phyloP scores from a whole-genome alignment of 64 coral and sea anemone genomes.

The Montipora cactus region DNA sequence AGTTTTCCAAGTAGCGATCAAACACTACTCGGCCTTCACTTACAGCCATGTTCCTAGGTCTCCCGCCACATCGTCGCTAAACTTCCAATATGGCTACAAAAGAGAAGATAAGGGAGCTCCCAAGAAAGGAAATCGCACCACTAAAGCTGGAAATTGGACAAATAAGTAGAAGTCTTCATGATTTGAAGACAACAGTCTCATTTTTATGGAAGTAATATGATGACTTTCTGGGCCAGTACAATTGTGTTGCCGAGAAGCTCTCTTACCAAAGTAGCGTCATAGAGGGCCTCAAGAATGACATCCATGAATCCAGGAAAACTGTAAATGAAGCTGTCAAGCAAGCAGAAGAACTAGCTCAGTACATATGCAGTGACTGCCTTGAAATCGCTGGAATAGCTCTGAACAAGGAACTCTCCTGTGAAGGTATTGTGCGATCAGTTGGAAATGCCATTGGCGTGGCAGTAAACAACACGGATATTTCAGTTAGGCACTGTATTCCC shows the following conservation, averaged over 20 bases:
- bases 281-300: background rate
- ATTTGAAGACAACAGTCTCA: slow-evolving; percentile 12
- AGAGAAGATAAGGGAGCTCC: slow-evolving; percentile 12
- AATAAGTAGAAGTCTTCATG: slow-evolving; percentile 2
- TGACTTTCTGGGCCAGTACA: background rate
- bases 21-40: slow-evolving; percentile 24
- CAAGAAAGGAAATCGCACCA: slow-evolving; percentile 5
- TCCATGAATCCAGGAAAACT: background rate
- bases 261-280: background rate
- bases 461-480: slow-evolving; percentile 14
- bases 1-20: slow-evolving; percentile 26
- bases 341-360: slow-evolving; percentile 39
- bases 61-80: background rate
- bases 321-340: slow-evolving; percentile 12
- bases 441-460: slow-evolving; percentile 66
- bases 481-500: slow-evolving; percentile 38
- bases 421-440: slow-evolving; percentile 28
- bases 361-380: slow-evolving; percentile 32
- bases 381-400: slow-evolving; percentile 10
- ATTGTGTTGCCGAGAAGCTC: background rate
- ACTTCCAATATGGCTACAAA: slow-evolving; percentile 16
- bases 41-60: background rate
- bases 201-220: slow-evolving; percentile 29
- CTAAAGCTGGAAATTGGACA: slow-evolving; percentile 30
- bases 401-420: slow-evolving; percentile 18